phyloP scores from a whole-genome alignment of 2,888 invertebrate genomes.

The Cristatella mucedo region DNA sequence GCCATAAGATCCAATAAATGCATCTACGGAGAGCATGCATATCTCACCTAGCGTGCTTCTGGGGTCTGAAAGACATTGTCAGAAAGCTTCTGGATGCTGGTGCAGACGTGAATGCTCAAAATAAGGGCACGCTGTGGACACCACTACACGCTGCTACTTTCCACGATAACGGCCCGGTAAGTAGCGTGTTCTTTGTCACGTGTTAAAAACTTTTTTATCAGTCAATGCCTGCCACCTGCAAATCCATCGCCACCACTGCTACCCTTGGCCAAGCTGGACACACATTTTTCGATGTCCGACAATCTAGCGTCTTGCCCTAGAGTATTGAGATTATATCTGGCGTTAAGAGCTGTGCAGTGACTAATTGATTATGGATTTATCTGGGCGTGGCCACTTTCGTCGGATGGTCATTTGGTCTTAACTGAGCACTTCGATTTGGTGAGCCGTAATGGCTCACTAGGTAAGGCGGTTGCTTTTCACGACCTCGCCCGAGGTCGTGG shows the following conservation, averaged over 20 bases:
- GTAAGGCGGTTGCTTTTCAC: too few species aligned
- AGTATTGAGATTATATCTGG: too few species aligned
- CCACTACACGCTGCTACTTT: conserved; percentile 34
- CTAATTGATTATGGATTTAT: too few species aligned
- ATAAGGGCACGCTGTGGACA: conserved; percentile 29
- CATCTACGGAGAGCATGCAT: background rate
- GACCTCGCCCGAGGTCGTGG: too few species aligned
- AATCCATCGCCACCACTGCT: background rate
- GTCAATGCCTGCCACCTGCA: background rate
- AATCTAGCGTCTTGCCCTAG: too few species aligned
- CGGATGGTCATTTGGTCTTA: too few species aligned
- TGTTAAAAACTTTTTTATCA: conserved; percentile 1
- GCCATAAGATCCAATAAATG: too few species aligned
- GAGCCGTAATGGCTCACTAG: too few species aligned
- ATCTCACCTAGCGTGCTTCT: conserved; percentile 30
- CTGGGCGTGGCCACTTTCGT: too few species aligned
- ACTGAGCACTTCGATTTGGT: too few species aligned
- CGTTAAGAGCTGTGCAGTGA: too few species aligned
- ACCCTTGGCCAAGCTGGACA: background rate
- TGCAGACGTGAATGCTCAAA: conserved; percentile 25
- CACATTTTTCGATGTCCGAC: background rate
- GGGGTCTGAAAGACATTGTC: conserved; percentile 31
- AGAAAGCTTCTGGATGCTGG: conserved; percentile 18
- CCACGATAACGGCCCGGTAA: conserved; percentile 34
- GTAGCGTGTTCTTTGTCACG: conserved; percentile 11